Percentiles rank a stretch among this genome's conserved stretches.
These are phyloP conservation scores for Heliangelus exortis DNA, from an alignment of 2,797 vertebrate genomes.

Conservation along the genomic window DNA sequence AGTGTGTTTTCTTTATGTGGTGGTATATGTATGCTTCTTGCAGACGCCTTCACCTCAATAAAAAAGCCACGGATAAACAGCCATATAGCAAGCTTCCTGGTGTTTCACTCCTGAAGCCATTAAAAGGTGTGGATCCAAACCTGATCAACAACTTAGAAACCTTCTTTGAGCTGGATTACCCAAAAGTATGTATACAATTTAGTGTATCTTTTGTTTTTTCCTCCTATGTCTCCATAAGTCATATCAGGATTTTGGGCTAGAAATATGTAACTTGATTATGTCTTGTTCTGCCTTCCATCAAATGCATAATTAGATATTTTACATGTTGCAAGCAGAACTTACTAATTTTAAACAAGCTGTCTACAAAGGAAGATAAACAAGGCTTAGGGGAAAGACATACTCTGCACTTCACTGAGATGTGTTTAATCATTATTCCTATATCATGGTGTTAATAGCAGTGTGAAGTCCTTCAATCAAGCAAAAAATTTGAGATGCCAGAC, in stretches of 20 bases:
- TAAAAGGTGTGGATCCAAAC: slow-evolving; percentile 95
- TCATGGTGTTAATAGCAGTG: background rate
- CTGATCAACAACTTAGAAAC: slow-evolving; percentile 97
- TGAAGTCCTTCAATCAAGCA: background rate
- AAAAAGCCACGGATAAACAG: slow-evolving; percentile 86
- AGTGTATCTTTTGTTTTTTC: background rate
- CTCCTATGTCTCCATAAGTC: background rate
- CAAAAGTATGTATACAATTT: slow-evolving; percentile 83
- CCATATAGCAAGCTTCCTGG: slow-evolving; percentile 90
- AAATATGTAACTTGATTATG: background rate
- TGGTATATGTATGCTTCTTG: background rate
- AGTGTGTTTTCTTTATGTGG: background rate
- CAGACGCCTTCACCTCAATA: slow-evolving; percentile 92
- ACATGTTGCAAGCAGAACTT: background rate
- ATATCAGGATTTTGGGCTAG: background rate
- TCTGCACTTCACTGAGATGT: background rate
- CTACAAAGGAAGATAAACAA: background rate
- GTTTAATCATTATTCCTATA: background rate
- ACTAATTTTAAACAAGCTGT: background rate
- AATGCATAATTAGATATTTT: background rate
- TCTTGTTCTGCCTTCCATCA: background rate
- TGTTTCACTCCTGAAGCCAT: slow-evolving; percentile 93
- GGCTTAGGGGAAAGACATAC: background rate
- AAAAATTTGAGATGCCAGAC: background rate
- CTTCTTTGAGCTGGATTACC: slow-evolving; percentile 97